phyloP scores from a whole-genome alignment of 2,113 vertebrate species.

The Bambusicola thoracicus region DNA sequence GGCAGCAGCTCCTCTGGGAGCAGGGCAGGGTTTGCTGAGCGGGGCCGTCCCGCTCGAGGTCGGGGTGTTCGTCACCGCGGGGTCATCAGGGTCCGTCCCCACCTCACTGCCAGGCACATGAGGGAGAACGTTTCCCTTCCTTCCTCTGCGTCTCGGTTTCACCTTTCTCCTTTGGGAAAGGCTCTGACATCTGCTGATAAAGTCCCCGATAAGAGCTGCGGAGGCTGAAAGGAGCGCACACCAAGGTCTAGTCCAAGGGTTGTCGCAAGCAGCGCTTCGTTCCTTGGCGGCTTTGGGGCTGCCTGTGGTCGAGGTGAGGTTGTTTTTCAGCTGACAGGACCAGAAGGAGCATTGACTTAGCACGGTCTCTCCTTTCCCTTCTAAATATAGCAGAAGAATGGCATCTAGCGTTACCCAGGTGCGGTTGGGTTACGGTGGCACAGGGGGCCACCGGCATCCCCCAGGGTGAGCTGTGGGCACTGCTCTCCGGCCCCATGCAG shows the following conservation, averaged over 20 bases:
- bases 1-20: neutral
- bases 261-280: accelerated
- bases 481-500: no score
- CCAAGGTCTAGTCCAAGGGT: constrained; percentile 46
- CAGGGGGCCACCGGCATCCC: neutral
- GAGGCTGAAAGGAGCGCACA: accelerated
- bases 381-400: constrained; percentile 38
- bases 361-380: neutral
- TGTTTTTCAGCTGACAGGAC: neutral
- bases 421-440: neutral
- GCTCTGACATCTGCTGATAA: neutral
- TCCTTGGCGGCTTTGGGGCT: neutral
- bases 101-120: neutral
- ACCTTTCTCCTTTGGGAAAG: constrained; percentile 23
- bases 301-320: neutral
- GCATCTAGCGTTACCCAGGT: neutral
- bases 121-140: neutral
- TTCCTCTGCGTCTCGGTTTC: neutral
- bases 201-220: neutral
- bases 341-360: neutral
- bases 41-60: neutral
- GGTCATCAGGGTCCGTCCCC: neutral
- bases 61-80: neutral
- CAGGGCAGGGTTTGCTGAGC: neutral
- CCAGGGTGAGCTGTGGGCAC: neutral